Percentiles rank a stretch among this genome's conserved stretches.
These are phyloP conservation scores for Pectinophora gossypiella DNA, from an alignment of 1,140 invertebrate genomes.

Conservation along the genomic window DNA sequence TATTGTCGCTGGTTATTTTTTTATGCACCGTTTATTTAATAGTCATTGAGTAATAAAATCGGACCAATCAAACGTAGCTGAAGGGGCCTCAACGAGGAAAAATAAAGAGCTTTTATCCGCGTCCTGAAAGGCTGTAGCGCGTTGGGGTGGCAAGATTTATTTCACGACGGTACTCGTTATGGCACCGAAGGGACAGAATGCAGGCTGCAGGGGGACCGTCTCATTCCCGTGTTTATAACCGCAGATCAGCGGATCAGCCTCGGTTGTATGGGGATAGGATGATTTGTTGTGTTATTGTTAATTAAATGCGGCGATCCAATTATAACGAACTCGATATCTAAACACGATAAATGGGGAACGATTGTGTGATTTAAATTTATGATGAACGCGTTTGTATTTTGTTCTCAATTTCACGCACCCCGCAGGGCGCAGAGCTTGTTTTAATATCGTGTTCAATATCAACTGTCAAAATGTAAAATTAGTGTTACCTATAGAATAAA, in stretches of 20 bases:
- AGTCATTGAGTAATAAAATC: slow-evolving; percentile 42
- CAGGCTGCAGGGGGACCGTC: slow-evolving; percentile 34
- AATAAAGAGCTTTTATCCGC: slow-evolving; percentile 66
- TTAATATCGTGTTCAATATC: too few relatives aligned
- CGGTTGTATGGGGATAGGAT: neutral
- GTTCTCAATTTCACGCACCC: too few relatives aligned
- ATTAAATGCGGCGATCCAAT: slow-evolving; percentile 26
- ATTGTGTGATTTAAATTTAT: neutral
- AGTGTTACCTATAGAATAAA: too few relatives aligned
- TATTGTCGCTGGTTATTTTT: too few relatives aligned
- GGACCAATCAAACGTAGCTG: slow-evolving; percentile 54
- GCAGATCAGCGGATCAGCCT: slow-evolving; percentile 41
- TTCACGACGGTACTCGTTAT: slow-evolving; percentile 65
- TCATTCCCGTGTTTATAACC: slow-evolving; percentile 31
- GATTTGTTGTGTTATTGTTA: slow-evolving; percentile 28
- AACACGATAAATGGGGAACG: neutral
- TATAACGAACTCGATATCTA: slow-evolving; percentile 16
- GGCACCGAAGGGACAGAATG: slow-evolving; percentile 63
- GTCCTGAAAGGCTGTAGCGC: slow-evolving; percentile 46
- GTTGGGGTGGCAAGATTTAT: slow-evolving; percentile 68
- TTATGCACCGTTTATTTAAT: slow-evolving; percentile 7
- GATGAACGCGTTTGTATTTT: neutral
- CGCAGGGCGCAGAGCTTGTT: too few relatives aligned
- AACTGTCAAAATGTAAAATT: too few relatives aligned
- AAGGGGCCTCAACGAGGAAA: slow-evolving; percentile 59